These are phyloP conservation scores for Tetrax tetrax DNA, from an alignment of 2,113 vertebrate species.

Conservation along the genomic window DNA sequence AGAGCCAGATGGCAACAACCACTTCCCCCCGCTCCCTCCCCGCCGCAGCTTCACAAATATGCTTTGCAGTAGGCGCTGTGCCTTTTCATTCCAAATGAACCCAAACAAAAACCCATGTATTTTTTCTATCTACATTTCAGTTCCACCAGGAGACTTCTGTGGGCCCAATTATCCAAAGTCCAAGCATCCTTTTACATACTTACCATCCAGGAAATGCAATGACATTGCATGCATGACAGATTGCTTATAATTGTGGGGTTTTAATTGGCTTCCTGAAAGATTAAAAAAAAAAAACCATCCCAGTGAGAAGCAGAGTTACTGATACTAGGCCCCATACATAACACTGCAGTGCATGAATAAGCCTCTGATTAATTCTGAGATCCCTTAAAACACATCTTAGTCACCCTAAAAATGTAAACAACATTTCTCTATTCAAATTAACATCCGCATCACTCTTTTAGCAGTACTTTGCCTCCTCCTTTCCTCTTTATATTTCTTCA, in stretches of 20 bases:
- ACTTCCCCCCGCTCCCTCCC: not conserved
- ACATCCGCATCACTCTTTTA: not conserved
- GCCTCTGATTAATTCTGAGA: constrained; percentile 44
- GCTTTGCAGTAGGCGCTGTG: constrained; percentile 8
- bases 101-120: constrained; percentile 24
- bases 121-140: not conserved
- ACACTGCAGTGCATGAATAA: constrained; percentile 5
- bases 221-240: constrained; percentile 60
- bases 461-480: not conserved
- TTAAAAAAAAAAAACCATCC: not conserved
- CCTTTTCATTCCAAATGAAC: constrained; percentile 42
- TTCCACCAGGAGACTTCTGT: constrained; percentile 12
- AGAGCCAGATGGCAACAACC: constrained; percentile 48
- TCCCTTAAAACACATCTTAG: not conserved
- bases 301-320: not conserved
- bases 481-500: not conserved
- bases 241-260: constrained; percentile 31
- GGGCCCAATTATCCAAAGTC: constrained; percentile 28
- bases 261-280: constrained; percentile 54
- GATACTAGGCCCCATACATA: not conserved
- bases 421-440: not conserved
- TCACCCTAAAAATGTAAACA: not conserved
- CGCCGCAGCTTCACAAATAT: constrained; percentile 11
- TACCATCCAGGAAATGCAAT: constrained; percentile 45
- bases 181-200: constrained; percentile 33